Conservation (phyloP, 1,140 invertebrate species). For the Drosophila sturtevanti region DNA sequence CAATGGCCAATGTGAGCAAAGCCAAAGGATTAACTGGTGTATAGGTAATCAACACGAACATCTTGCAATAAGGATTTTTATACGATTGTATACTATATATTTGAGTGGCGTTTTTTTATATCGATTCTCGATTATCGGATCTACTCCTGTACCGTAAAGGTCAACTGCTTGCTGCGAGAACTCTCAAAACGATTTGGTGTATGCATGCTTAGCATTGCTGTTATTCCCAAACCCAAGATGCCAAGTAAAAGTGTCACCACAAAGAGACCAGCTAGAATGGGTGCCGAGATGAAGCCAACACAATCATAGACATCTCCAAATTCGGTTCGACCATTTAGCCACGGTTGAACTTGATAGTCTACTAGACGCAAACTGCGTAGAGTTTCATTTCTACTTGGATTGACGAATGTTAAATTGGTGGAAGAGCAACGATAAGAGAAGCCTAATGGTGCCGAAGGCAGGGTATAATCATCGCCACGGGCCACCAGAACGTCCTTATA, state of each 20-base stretch:
- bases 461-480: slow-evolving; percentile 64
- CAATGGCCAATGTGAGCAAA: slow-evolving; percentile 69
- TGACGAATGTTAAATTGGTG: slow-evolving; percentile 83
- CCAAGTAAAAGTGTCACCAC: slow-evolving; percentile 89
- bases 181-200: slow-evolving; percentile 99
- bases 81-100: too few species aligned
- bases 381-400: slow-evolving; percentile 75
- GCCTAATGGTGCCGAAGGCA: slow-evolving; percentile 83
- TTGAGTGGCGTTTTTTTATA: too few species aligned
- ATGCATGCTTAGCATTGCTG: slow-evolving; percentile 95
- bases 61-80: slow-evolving; percentile 27
- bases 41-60: slow-evolving; percentile 70
- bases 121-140: not conserved
- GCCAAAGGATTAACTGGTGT: slow-evolving; percentile 64
- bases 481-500: slow-evolving; percentile 60
- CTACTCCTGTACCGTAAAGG: slow-evolving; percentile 90
- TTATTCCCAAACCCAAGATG: slow-evolving; percentile 92
- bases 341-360: slow-evolving; percentile 84
- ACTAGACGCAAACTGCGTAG: slow-evolving; percentile 77
- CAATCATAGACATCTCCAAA: slow-evolving; percentile 93
- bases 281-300: slow-evolving; percentile 93
- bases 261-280: slow-evolving; percentile 96
- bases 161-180: slow-evolving; percentile 96
- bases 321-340: slow-evolving; percentile 83
- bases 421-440: slow-evolving; percentile 84